Conservation (phyloP, 2,888 invertebrate genomes). For the Parapristionchus giblindavisi region DNA sequence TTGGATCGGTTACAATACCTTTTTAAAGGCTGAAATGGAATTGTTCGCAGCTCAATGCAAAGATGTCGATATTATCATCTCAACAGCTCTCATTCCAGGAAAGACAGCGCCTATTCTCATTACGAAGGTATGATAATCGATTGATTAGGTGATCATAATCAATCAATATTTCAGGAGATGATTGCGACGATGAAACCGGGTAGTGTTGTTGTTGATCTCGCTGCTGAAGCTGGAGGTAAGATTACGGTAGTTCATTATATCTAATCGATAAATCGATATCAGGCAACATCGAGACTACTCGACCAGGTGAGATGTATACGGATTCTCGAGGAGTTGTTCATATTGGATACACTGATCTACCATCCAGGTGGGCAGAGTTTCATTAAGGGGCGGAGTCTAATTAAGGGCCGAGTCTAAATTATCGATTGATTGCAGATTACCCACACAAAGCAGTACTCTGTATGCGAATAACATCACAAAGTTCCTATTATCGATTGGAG, state of each 20-base stretch:
- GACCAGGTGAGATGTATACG: constrained; percentile 75
- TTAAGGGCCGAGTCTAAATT: not conserved
- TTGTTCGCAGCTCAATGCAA: constrained; percentile 86
- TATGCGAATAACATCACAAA: constrained; percentile 92
- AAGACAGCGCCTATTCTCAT: constrained; percentile 84
- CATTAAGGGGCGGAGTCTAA: too few relatives aligned
- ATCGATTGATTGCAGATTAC: constrained; percentile 75
- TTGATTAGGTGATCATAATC: not conserved
- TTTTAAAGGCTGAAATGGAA: constrained; percentile 80
- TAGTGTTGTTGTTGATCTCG: constrained; percentile 87
- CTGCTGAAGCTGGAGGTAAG: constrained; percentile 83
- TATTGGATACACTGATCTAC: constrained; percentile 85
- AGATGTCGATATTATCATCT: constrained; percentile 86
- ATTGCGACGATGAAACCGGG: constrained; percentile 85
- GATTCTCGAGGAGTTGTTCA: constrained; percentile 85
- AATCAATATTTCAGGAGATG: constrained; percentile 76
- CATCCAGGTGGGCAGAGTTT: constrained; percentile 75
- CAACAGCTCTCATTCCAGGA: constrained; percentile 89
- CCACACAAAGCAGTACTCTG: constrained; percentile 85
- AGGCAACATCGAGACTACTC: constrained; percentile 73
- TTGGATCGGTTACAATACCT: not conserved
- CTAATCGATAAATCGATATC: not conserved
- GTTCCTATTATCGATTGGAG: constrained; percentile 83
- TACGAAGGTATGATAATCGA: constrained; percentile 76
- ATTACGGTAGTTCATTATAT: not conserved